phyloP scores from a whole-genome alignment of 2,888 invertebrate species.

The Parthenolecanium corni region DNA sequence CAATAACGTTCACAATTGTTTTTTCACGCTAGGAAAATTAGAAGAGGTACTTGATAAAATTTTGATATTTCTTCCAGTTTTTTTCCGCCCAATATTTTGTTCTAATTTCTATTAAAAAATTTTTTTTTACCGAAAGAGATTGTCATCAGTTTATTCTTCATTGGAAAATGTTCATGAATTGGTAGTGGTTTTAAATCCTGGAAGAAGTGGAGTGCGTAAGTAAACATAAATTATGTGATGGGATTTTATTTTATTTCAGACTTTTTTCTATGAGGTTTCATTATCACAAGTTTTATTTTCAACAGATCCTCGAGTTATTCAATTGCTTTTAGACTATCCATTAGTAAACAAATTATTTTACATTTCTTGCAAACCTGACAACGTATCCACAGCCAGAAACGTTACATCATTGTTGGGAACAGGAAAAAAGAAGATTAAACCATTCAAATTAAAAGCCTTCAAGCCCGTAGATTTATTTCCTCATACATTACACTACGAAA shows the following conservation, averaged over 20 bases:
- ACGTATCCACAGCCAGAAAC: slow-evolving; percentile 65
- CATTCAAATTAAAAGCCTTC: slow-evolving; percentile 68
- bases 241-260: background rate
- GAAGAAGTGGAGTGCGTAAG: slow-evolving; percentile 85
- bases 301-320: slow-evolving; percentile 37
- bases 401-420: slow-evolving; percentile 61
- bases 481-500: slow-evolving; percentile 81
- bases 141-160: slow-evolving; percentile 32
- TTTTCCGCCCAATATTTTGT: background rate
- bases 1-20: slow-evolving; percentile 67
- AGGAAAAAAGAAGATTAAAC: slow-evolving; percentile 63
- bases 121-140: slow-evolving; percentile 37
- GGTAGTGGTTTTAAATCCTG: slow-evolving; percentile 90
- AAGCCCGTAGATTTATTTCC: slow-evolving; percentile 95
- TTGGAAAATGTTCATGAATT: slow-evolving; percentile 42
- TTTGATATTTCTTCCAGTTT: too few species aligned
- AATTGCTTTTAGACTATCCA: slow-evolving; percentile 58
- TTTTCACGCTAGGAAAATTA: slow-evolving; percentile 80
- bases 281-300: slow-evolving; percentile 29
- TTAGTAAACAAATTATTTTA: slow-evolving; percentile 71
- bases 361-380: slow-evolving; percentile 76
- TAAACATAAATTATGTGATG: slow-evolving; percentile 34
- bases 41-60: slow-evolving; percentile 48
- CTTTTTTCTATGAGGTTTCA: slow-evolving; percentile 28
- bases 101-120: slow-evolving; percentile 31